Conservation (phyloP, 2,113 vertebrate genomes). For the Poeciliopsis retropinna region DNA sequence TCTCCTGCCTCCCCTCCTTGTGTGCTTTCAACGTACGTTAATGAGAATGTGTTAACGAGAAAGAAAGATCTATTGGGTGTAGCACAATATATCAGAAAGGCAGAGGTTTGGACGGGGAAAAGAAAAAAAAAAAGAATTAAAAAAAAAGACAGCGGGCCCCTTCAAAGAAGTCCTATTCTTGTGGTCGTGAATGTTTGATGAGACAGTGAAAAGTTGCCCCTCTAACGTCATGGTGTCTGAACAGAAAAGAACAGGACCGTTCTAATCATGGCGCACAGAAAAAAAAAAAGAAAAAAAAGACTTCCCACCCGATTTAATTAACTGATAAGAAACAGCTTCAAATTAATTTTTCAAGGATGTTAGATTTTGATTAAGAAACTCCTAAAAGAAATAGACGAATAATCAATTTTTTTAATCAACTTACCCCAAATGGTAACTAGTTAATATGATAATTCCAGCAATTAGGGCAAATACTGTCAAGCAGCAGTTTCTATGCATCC, state of each 20-base stretch:
- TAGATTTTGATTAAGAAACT: slow-evolving; percentile 90
- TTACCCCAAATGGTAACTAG: slow-evolving; percentile 86
- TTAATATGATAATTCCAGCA: slow-evolving; percentile 88
- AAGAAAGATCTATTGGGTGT: slow-evolving; percentile 83
- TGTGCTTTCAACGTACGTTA: slow-evolving; percentile 74
- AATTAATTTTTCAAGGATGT: slow-evolving; percentile 92
- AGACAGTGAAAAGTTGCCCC: slow-evolving; percentile 86
- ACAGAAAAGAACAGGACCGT: slow-evolving; percentile 81
- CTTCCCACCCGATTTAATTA: slow-evolving; percentile 89
- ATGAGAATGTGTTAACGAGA: slow-evolving; percentile 85
- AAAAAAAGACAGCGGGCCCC: slow-evolving; percentile 66
- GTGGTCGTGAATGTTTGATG: slow-evolving; percentile 86
- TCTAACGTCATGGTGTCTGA: slow-evolving; percentile 82
- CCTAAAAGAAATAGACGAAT: slow-evolving; percentile 89
- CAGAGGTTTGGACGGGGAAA: slow-evolving; percentile 73
- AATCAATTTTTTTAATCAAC: slow-evolving; percentile 89
- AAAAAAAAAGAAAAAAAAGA: slow-evolving; percentile 82
- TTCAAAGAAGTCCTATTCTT: slow-evolving; percentile 88
- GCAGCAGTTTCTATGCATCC: slow-evolving; percentile 83
- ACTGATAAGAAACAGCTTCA: slow-evolving; percentile 88
- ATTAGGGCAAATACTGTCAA: slow-evolving; percentile 86
- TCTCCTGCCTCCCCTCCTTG: slow-evolving; percentile 30
- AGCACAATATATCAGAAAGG: slow-evolving; percentile 84
- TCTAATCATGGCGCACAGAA: slow-evolving; percentile 83
- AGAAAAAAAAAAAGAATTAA: slow-evolving; percentile 6